Base-by-base conservation (phyloP, 2,797 vertebrate genomes). In the Cetoscarus ocellatus region DNA sequence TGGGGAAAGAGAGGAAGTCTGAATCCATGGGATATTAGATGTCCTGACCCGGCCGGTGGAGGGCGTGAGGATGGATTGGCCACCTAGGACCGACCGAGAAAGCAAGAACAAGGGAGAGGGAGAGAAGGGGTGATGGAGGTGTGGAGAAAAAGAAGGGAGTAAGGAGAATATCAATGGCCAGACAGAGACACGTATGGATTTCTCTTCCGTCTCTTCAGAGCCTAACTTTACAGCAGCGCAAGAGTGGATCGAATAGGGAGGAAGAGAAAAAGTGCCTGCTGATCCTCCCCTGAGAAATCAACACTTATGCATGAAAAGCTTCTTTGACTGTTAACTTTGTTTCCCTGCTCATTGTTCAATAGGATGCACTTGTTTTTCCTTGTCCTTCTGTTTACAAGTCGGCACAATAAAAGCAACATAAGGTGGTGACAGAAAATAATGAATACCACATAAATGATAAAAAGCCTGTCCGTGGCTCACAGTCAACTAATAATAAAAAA, bases 61-160 rank as follows among this genome's bases (percentile, higher is more conserved):
- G 91, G 93, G 91, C 87, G 86, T 85, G 75, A 92, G 92, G 93
- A 95, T 94, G 93, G 92, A 94, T 94, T 91, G 92, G 92, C 90
- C 93, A 91, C 93, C 66, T 78, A 52, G 92, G 93, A 94, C 92
- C 88, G 58, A 81, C 86, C 73, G 75, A 82, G 86, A 83, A 78
- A 79, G 83, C 70, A 75, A 82, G 69, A 85, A 84, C 80, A 86
- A 87, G 87, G 52, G 75, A 87, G 82, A 75, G 75, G 69, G 73
- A 82, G 88, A 79, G 85, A 85, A 82, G 85, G 82, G 83, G 80
- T 82, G 90, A 91, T 88, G 87, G 85, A 90, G 92, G 86, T 83
- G 80, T 77, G 79, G 84, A 79, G 80, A 77, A 89, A 83, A 90
- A 73, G 87, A 92, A 87, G 85, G 80, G 85, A 92, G 87, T 84